phyloP scores from a whole-genome alignment of 2,888 invertebrate genomes.

The Neria commutata region DNA sequence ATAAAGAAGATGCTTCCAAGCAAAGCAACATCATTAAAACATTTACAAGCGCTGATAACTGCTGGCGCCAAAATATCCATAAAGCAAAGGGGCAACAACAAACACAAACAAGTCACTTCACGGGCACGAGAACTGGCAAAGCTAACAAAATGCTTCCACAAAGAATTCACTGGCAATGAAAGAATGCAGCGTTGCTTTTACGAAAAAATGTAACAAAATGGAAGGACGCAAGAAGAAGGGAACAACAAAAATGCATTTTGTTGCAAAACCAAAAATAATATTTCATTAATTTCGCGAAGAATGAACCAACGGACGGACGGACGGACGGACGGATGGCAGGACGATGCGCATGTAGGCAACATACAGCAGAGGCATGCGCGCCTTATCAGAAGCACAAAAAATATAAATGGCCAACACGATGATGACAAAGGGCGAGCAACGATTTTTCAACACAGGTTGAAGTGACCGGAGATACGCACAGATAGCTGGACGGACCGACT shows the following conservation, averaged over 20 bases:
- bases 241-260: not conserved
- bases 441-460: constrained; percentile 21
- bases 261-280: constrained; percentile 21
- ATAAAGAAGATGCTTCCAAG: too few relatives aligned
- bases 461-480: constrained; percentile 7
- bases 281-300: constrained; percentile 29
- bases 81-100: constrained; percentile 2
- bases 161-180: too few relatives aligned
- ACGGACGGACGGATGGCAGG: constrained; percentile 12
- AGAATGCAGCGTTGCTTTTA: too few relatives aligned
- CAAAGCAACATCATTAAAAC: constrained; percentile 33
- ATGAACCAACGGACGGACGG: constrained; percentile 10
- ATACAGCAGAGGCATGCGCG: constrained; percentile 19
- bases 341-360: constrained; percentile 14
- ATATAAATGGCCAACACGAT: constrained; percentile 40
- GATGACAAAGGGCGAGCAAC: constrained; percentile 50
- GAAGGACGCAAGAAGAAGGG: constrained; percentile 22
- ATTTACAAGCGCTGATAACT: constrained; percentile 41
- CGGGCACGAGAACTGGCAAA: too few relatives aligned
- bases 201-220: too few relatives aligned
- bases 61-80: constrained; percentile 41
- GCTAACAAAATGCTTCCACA: not conserved
- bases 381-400: constrained; percentile 22
- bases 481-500: constrained; percentile 32
- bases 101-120: too few relatives aligned